These are phyloP conservation scores for Drosophila subquinaria DNA, from an alignment of 2,888 invertebrate genomes.

Conservation along the genomic window DNA sequence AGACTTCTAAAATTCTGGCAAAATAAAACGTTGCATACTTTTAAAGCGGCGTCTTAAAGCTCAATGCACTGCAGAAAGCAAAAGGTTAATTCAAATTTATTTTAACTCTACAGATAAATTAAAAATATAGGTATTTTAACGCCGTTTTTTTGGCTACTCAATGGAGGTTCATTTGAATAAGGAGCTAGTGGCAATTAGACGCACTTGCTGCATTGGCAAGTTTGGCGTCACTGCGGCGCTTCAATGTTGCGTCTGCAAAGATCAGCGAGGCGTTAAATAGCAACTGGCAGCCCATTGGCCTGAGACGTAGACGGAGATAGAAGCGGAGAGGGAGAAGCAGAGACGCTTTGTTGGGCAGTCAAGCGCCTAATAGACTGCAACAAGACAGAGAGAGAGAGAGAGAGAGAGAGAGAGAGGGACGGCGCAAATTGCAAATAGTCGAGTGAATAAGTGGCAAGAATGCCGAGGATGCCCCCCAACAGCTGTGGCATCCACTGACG, in stretches of 20 bases:
- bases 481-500: background rate
- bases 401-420: background rate
- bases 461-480: background rate
- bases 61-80: too few species aligned
- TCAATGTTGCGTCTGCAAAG: conserved; percentile 47
- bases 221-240: conserved; percentile 3
- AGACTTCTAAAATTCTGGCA: background rate
- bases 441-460: background rate
- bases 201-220: conserved; percentile 32
- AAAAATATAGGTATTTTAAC: background rate
- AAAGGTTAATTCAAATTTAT: background rate
- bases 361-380: conserved; percentile 79
- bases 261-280: conserved; percentile 75
- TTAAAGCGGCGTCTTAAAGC: background rate
- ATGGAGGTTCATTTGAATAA: conserved; percentile 15
- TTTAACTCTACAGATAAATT: background rate
- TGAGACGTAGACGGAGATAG: conserved; percentile 19
- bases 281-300: conserved; percentile 62
- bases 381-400: conserved; percentile 4
- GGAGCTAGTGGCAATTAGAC: conserved; percentile 48
- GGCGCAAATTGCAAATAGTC: background rate
- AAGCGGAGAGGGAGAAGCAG: background rate
- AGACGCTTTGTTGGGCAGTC: conserved; percentile 51
- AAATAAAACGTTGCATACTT: background rate
- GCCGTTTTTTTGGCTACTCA: background rate